These are phyloP conservation scores for Dolichoris vasculosae DNA, from an alignment of 1,140 invertebrate genomes.

Conservation along the genomic window DNA sequence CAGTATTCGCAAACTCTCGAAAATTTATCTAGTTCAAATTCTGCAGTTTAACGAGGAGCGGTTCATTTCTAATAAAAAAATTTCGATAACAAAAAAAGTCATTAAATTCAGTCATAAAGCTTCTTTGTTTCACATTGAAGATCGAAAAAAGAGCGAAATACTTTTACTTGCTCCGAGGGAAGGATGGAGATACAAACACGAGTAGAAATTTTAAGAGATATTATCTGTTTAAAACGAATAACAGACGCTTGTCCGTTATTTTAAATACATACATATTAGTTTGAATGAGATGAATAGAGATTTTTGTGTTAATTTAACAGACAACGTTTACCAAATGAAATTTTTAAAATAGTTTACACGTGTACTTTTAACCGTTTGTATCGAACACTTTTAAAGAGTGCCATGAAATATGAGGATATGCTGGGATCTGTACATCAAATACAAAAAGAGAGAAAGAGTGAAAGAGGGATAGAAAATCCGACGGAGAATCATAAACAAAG, in stretches of 20 bases:
- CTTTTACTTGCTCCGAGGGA: not conserved
- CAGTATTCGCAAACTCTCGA: not conserved
- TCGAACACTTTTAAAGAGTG: not conserved
- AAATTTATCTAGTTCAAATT: too few species aligned
- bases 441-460: not conserved
- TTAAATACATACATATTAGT: too few species aligned
- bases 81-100: not conserved
- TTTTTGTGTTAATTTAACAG: not conserved
- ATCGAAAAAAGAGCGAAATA: not conserved
- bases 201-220: not conserved
- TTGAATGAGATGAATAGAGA: not conserved
- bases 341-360: not conserved
- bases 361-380: not conserved
- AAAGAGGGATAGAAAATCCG: not conserved
- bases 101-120: not conserved
- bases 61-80: not conserved
- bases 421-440: not conserved
- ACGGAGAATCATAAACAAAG: too few species aligned
- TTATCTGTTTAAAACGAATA: too few species aligned
- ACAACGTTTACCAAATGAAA: not conserved
- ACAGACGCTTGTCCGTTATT: too few species aligned
- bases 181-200: not conserved
- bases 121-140: not conserved
- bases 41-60: not conserved
- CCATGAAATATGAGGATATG: not conserved